Evolutionary conservation across 2,888 invertebrate genomes (phyloP).

Genomic region (Blomia tropicalis): DNA sequence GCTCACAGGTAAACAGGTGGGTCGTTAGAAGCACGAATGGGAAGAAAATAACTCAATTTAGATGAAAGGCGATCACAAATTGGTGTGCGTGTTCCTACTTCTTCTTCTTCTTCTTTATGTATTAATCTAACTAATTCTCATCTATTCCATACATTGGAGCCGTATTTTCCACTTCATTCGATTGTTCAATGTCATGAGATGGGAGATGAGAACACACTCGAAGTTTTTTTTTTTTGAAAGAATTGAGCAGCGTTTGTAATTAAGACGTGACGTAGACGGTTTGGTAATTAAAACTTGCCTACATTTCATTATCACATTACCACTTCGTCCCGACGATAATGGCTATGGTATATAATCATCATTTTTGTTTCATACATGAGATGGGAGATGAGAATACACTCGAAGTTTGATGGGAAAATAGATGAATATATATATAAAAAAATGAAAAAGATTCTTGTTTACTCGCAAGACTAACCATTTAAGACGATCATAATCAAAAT

Average conservation of each 20-base stretch:
- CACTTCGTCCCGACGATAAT: too few species aligned
- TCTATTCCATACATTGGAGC: too few species aligned
- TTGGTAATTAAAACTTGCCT: slow-evolving; percentile 1
- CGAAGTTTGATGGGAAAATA: too few species aligned
- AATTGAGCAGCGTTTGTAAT: not conserved
- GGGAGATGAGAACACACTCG: not conserved
- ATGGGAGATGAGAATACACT: not conserved
- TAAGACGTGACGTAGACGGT: not conserved
- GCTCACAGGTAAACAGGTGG: not conserved
- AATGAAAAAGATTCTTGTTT: too few species aligned
- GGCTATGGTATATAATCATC: too few species aligned
- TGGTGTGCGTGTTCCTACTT: not conserved
- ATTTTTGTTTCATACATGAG: too few species aligned
- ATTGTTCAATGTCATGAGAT: not conserved
- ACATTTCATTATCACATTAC: slow-evolving; percentile 10
- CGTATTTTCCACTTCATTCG: not conserved
- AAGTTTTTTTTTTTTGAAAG: not conserved
- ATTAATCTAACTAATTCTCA: too few species aligned
- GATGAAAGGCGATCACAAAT: slow-evolving; percentile 6
- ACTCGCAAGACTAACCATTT: too few species aligned
- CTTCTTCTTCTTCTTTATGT: too few species aligned
- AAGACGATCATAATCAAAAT: too few species aligned
- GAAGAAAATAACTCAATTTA: slow-evolving; percentile 12
- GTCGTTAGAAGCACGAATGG: too few species aligned
- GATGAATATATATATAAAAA: too few species aligned